Percentiles rank a stretch among this genome's conserved stretches.
Conservation (phyloP, 2,113 vertebrate species). For the Elephas maximus region DNA sequence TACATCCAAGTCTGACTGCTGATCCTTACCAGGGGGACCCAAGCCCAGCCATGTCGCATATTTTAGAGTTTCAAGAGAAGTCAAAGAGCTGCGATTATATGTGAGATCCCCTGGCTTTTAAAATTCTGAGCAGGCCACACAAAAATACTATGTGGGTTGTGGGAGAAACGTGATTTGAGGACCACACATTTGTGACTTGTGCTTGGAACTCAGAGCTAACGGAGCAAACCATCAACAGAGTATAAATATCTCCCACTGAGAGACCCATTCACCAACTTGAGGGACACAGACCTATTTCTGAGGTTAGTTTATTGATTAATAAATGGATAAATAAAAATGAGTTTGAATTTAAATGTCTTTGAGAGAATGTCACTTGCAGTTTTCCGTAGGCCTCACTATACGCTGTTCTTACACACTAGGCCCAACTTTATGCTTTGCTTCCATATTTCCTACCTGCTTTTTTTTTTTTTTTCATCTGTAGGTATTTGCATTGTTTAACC, state of each 20-base stretch:
- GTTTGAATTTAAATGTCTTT: accelerated
- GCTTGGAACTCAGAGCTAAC: not conserved
- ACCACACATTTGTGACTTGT: not conserved
- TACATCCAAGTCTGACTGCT: accelerated
- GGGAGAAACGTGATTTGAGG: not conserved
- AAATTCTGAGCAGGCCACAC: accelerated
- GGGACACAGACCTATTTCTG: not conserved
- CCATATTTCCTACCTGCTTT: accelerated
- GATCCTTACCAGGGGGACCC: not conserved
- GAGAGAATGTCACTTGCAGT: accelerated
- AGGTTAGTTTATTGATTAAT: no score
- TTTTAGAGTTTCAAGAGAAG: not conserved
- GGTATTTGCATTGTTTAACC: accelerated
- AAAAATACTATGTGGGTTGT: accelerated
- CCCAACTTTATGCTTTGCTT: accelerated
- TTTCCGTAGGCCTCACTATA: not conserved
- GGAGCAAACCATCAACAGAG: not conserved
- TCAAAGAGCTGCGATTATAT: not conserved
- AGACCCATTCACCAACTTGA: no score
- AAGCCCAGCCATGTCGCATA: not conserved
- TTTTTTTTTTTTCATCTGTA: accelerated
- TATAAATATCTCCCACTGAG: accelerated
- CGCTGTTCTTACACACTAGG: accelerated
- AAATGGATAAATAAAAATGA: not conserved
- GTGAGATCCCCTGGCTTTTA: no score